These are phyloP conservation scores for Pantala flavescens DNA, from an alignment of 1,140 invertebrate genomes.

Conservation along the genomic window DNA sequence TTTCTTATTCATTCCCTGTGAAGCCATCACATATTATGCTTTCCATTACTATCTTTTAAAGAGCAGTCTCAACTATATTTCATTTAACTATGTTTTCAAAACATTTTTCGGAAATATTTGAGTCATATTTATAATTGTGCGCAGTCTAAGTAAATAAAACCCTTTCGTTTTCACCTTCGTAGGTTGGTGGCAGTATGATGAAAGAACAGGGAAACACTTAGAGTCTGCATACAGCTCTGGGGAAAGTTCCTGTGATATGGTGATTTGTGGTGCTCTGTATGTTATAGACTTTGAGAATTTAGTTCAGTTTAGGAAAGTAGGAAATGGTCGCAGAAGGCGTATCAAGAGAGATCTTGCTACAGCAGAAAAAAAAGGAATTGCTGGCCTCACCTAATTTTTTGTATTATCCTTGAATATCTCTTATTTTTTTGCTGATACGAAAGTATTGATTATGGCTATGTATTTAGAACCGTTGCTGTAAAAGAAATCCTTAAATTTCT, in stretches of 20 bases:
- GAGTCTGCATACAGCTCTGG: conserved; percentile 67
- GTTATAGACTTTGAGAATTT: conserved; percentile 82
- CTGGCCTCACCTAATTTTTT: conserved; percentile 40
- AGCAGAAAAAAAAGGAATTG: conserved; percentile 72
- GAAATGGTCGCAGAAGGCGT: conserved; percentile 63
- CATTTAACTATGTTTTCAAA: too few species aligned
- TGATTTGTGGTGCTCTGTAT: conserved; percentile 88
- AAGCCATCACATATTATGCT: too few species aligned
- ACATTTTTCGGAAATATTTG: too few species aligned
- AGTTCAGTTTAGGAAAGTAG: conserved; percentile 72
- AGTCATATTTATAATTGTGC: too few species aligned
- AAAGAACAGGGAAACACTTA: conserved; percentile 76
- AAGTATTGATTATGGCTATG: too few species aligned
- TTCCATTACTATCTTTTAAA: too few species aligned
- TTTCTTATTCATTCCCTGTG: too few species aligned
- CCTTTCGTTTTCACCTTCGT: conserved; percentile 22
- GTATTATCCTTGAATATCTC: too few species aligned
- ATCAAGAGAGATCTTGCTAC: conserved; percentile 73
- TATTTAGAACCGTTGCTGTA: too few species aligned
- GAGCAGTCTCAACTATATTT: too few species aligned
- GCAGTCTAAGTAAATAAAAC: neutral
- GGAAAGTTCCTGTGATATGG: conserved; percentile 64
- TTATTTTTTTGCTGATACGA: too few species aligned
- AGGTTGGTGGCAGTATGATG: conserved; percentile 99
- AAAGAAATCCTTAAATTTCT: too few species aligned